A percentile compares a stretch with the other conserved stretches of the same genome.
Conservation (phyloP, 2,888 invertebrate species). For the Hypena proboscidalis region DNA sequence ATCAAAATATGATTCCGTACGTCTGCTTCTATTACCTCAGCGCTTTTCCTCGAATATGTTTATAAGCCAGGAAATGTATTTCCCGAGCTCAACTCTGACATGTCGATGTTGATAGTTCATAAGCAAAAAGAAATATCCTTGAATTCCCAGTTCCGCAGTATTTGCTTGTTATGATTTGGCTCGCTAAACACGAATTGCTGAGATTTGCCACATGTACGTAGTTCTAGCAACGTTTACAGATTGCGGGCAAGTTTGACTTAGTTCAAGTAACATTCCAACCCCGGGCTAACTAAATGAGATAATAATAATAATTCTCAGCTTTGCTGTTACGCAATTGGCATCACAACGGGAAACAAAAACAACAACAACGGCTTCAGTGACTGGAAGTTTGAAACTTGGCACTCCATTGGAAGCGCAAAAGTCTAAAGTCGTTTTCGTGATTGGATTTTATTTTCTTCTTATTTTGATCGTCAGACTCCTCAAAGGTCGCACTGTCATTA, state of each 20-base stretch:
- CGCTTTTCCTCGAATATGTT: slow-evolving; percentile 57
- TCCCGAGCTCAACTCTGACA: slow-evolving; percentile 50
- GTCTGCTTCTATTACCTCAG: slow-evolving; percentile 56
- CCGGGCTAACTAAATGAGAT: background rate
- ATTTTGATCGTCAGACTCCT: slow-evolving; percentile 64
- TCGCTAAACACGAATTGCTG: slow-evolving; percentile 16
- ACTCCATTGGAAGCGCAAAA: slow-evolving; percentile 23
- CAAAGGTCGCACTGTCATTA: slow-evolving; percentile 75
- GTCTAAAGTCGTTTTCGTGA: slow-evolving; percentile 54
- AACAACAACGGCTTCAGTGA: slow-evolving; percentile 16
- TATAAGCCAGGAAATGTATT: slow-evolving; percentile 64
- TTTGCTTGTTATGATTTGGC: slow-evolving; percentile 29
- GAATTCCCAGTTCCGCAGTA: slow-evolving; percentile 26
- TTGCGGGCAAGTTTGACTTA: background rate
- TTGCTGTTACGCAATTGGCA: background rate
- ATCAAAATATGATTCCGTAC: slow-evolving; percentile 57
- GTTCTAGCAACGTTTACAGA: slow-evolving; percentile 10
- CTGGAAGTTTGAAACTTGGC: slow-evolving; percentile 27
- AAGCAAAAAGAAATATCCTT: slow-evolving; percentile 39
- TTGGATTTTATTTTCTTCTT: slow-evolving; percentile 69
- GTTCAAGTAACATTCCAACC: background rate
- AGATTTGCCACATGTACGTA: slow-evolving; percentile 11
- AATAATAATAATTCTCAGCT: background rate
- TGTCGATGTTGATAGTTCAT: slow-evolving; percentile 54
- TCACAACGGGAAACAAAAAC: slow-evolving; percentile 12